These are phyloP conservation scores for Emydocephalus ijimae DNA, from an alignment of 2,113 vertebrate species.

Conservation along the genomic window DNA sequence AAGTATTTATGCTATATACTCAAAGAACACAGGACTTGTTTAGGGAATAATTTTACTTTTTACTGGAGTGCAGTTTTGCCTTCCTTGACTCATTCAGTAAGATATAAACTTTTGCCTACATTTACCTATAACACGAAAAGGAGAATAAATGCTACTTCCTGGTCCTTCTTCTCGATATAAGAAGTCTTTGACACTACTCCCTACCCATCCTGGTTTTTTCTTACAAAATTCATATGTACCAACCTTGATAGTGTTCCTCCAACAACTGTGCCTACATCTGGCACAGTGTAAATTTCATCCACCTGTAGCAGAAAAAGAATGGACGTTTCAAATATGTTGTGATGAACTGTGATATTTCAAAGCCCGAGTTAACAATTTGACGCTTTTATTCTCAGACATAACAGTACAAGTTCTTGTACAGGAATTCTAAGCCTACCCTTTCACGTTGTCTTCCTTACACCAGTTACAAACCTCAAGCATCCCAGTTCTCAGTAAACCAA, in stretches of 20 bases:
- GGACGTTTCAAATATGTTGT: slow-evolving; percentile 40
- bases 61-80: background rate
- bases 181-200: background rate
- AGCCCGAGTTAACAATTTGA: background rate
- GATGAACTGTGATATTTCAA: background rate
- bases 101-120: background rate
- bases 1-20: background rate
- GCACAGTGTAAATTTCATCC: slow-evolving; percentile 98
- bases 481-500: background rate
- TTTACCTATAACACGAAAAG: background rate
- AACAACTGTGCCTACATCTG: slow-evolving; percentile 96
- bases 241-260: slow-evolving; percentile 96
- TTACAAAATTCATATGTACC: slow-evolving; percentile 31
- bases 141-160: background rate
- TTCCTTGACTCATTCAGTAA: background rate
- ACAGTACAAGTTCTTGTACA: background rate
- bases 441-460: background rate
- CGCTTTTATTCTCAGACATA: background rate
- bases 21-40: background rate
- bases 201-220: background rate
- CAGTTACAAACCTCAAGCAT: background rate
- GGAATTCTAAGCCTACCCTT: background rate
- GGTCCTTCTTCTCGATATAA: background rate
- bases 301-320: slow-evolving; percentile 75
- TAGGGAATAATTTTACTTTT: background rate